Conservation (phyloP, 2,113 vertebrate genomes). For the Struthidea cinerea region DNA sequence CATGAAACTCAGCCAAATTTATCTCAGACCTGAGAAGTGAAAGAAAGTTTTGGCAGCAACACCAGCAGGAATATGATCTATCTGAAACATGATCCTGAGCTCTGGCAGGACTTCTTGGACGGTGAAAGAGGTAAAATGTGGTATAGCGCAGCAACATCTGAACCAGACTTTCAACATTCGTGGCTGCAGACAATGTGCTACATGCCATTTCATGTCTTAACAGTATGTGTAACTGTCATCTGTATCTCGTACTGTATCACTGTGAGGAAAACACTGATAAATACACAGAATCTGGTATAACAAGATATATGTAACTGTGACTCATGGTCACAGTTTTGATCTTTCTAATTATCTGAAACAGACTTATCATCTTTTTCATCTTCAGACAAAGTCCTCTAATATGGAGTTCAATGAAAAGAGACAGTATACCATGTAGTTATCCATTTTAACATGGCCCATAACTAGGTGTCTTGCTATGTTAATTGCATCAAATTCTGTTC, state of each 20-base stretch:
- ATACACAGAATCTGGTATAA: background rate
- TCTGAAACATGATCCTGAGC: background rate
- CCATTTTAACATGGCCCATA: background rate
- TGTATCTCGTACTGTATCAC: background rate
- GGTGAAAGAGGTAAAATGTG: background rate
- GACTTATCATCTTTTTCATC: background rate
- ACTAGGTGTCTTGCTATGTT: background rate
- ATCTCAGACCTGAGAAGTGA: background rate
- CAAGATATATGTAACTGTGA: background rate
- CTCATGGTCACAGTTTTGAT: background rate
- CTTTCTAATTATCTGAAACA: background rate
- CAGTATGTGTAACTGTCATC: background rate
- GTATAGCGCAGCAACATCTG: background rate
- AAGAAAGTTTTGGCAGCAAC: background rate
- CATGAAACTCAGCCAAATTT: background rate
- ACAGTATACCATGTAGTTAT: background rate
- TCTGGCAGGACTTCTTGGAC: background rate
- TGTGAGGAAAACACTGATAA: background rate
- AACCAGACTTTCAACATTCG: background rate
- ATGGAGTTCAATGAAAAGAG: background rate
- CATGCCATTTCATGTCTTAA: rapidly evolving
- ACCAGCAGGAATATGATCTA: background rate
- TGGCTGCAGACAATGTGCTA: background rate
- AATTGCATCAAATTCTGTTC: background rate
- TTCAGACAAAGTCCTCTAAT: background rate